Evolutionary conservation across 2,113 vertebrate genomes (phyloP).

Genomic region (Perccottus glenii): DNA sequence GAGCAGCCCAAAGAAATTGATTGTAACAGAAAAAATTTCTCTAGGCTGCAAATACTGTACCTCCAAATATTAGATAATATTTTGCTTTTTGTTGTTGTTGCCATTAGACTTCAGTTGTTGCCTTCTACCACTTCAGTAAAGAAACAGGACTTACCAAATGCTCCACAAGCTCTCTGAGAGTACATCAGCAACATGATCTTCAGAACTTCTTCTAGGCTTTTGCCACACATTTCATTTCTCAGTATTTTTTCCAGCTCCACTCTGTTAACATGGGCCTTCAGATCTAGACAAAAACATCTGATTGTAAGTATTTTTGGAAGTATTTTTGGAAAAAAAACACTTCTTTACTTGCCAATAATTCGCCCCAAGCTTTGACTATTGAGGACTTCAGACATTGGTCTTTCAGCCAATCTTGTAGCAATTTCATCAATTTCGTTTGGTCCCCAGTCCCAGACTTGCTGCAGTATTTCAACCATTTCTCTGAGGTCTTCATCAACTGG

Average conservation of each 20-base stretch:
- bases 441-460: background rate
- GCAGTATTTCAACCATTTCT: background rate
- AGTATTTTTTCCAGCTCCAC: background rate
- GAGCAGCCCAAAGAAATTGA: too few relatives aligned
- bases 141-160: background rate
- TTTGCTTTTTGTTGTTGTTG: too few relatives aligned
- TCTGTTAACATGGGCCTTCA: background rate
- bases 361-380: background rate
- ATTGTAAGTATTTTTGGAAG: too few relatives aligned
- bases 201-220: background rate
- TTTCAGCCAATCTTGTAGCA: background rate
- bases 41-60: too few relatives aligned
- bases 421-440: background rate
- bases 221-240: background rate
- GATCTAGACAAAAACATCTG: background rate
- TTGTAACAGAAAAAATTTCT: too few relatives aligned
- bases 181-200: background rate
- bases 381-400: background rate
- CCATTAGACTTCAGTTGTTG: too few relatives aligned
- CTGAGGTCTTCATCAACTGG: slow-evolving; percentile 1
- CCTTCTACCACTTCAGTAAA: too few relatives aligned
- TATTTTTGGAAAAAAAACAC: too few relatives aligned
- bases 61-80: too few relatives aligned
- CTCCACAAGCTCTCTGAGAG: background rate
- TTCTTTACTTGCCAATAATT: background rate